Evolutionary conservation across 2,797 vertebrate genomes (phyloP), one percentile per base, ranked within the genome.

Genomic region (Melopsittacus undulatus): DNA sequence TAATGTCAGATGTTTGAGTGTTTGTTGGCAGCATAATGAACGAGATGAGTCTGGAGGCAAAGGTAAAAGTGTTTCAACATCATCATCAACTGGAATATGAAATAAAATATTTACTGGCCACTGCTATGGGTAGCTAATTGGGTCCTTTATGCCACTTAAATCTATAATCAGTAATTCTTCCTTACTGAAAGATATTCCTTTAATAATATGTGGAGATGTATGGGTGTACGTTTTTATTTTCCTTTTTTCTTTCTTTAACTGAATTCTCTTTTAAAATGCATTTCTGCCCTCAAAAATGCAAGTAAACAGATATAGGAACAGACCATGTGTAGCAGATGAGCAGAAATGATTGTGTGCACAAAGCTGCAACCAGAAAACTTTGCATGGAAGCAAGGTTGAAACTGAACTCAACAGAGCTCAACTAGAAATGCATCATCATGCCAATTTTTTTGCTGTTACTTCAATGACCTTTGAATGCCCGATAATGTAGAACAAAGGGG

Each of bases 1-100:
- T 92, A 91, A 93, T 92, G 93, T 97, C 96, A 97, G 78, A 92
- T 94, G 52, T 77, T 87, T 94, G 92, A 89, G 45, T 73, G 79
- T 91, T 95, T 97, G 51, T 94, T 97, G 94, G 94, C 96, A 97
- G 95, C 76, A 51, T 7, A 78, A 82, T 70, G 90, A 95, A 83
- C 20, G 13, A 83, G 66, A 69, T 29, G 54, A 94, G 72, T 91
- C 63, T 85, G 36, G 56, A 93, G 63, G 70, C 66, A 93, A 96
- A 93, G 66, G 74, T 87, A 54, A 81, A 57, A 93, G n/a, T 68
- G 32, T 75, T 95, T 92, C 68, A 91, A 59, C 15, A 18, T 66
- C 6, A 10, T 72, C 40, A 77, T 63, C 68, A 87, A 20, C 40
- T 45, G 24, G 21, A 66, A 48, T 73, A 83, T 81, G 32, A 43